Evolutionary conservation across 2,797 vertebrate genomes (phyloP).

Genomic region (Babyrousa celebensis): DNA sequence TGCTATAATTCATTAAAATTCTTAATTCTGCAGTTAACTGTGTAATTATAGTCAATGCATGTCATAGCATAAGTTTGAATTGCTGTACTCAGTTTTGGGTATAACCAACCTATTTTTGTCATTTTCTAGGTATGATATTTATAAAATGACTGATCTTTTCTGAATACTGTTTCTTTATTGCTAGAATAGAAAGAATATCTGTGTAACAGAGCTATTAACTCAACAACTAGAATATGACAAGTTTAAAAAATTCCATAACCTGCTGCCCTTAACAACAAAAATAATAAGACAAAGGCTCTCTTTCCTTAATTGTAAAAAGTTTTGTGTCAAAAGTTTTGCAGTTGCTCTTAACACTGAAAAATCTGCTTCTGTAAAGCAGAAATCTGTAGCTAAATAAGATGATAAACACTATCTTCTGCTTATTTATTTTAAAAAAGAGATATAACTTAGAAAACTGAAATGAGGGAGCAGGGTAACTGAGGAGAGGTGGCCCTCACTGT

Average conservation of each 20-base stretch:
- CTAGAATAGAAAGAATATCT: constrained; percentile 37
- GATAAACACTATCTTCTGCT: not conserved
- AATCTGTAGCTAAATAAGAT: not conserved
- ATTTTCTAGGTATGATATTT: constrained; percentile 34
- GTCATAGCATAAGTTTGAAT: not conserved
- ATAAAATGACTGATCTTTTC: not conserved
- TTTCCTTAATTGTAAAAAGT: not conserved
- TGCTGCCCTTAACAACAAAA: not conserved
- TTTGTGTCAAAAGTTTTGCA: not conserved
- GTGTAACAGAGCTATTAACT: constrained; percentile 8
- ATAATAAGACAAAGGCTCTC: not conserved
- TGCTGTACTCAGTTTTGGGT: not conserved
- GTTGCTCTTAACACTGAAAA: constrained; percentile 17
- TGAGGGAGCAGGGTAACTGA: not conserved
- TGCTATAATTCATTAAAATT: not conserved
- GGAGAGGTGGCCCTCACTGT: not conserved
- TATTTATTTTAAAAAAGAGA: constrained; percentile 29
- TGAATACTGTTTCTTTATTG: constrained; percentile 17
- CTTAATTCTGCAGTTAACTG: not conserved
- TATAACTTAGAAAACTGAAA: constrained; percentile 34
- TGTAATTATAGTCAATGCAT: not conserved
- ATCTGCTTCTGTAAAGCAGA: not conserved
- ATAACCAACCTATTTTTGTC: not conserved
- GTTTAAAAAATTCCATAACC: constrained; percentile 5
- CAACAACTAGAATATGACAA: not conserved